These are phyloP conservation scores for Drosophila fuyamai DNA, from an alignment of 1,140 invertebrate species.

Conservation along the genomic window DNA sequence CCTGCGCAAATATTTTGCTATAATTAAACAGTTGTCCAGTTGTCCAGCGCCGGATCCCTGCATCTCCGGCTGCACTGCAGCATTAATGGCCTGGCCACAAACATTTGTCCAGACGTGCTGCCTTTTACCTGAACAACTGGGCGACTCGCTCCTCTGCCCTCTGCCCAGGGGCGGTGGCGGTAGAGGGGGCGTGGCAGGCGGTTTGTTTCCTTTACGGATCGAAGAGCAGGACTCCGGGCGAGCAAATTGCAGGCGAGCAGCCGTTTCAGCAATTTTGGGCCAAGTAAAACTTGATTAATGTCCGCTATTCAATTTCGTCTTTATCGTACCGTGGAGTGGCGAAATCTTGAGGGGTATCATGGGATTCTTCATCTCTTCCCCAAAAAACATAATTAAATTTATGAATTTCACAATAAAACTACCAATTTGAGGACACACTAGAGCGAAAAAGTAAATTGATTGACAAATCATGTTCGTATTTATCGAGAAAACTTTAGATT, in stretches of 20 bases:
- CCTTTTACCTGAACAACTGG: background rate
- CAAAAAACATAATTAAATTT: too few relatives aligned
- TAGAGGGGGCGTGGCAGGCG: background rate
- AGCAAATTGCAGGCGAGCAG: constrained; percentile 15
- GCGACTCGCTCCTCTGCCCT: too few relatives aligned
- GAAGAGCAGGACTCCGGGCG: constrained; percentile 23
- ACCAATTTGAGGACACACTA: too few relatives aligned
- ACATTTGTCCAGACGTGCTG: constrained; percentile 38
- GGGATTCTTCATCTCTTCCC: too few relatives aligned
- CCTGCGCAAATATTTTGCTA: constrained; percentile 59
- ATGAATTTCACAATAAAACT: too few relatives aligned
- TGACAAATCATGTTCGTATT: too few relatives aligned
- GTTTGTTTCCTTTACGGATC: constrained; percentile 22
- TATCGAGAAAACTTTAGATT: too few relatives aligned
- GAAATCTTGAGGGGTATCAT: background rate
- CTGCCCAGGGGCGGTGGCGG: background rate
- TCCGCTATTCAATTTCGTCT: constrained; percentile 42
- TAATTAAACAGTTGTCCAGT: constrained; percentile 47
- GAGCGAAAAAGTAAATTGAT: too few relatives aligned
- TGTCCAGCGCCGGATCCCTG: background rate
- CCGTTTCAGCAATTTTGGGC: constrained; percentile 21
- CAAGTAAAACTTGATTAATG: constrained; percentile 59
- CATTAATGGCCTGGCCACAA: constrained; percentile 62
- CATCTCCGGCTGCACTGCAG: constrained; percentile 21
- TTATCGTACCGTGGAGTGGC: background rate